phyloP scores from a whole-genome alignment of 2,888 invertebrate species.

The Diplolepis rosae region DNA sequence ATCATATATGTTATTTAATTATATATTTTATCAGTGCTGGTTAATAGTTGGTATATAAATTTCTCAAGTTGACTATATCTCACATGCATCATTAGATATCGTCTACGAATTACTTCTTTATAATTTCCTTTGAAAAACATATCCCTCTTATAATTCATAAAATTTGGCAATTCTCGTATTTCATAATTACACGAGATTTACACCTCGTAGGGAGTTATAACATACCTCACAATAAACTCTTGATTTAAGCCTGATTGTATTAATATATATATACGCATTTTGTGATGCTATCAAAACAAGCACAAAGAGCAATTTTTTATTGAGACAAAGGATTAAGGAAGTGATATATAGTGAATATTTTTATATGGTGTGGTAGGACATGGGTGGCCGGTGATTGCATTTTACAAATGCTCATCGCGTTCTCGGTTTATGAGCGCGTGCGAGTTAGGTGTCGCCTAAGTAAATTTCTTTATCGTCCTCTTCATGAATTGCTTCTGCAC shows the following conservation, averaged over 20 bases:
- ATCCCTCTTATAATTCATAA: background rate
- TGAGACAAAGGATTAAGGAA: constrained; percentile 42
- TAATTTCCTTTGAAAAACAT: background rate
- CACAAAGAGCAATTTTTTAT: background rate
- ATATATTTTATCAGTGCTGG: no score
- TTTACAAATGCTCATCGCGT: constrained; percentile 68
- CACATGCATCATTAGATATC: no score
- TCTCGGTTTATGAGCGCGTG: constrained; percentile 67
- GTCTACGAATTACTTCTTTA: background rate
- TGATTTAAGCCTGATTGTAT: background rate
- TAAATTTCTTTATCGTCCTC: constrained; percentile 32
- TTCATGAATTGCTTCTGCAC: no score
- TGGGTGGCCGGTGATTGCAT: constrained; percentile 62
- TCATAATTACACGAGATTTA: background rate
- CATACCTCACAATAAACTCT: background rate
- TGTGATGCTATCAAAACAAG: constrained; percentile 2
- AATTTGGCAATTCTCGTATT: background rate
- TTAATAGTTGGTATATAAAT: no score
- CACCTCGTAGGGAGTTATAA: background rate
- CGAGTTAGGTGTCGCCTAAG: constrained; percentile 58
- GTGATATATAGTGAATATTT: constrained; percentile 35
- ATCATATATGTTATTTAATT: no score
- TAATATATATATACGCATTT: background rate
- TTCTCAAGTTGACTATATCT: no score
- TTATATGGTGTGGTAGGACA: constrained; percentile 37